Evolutionary conservation across 2,113 vertebrate species (phyloP), one percentile per base, ranked within the genome.

Genomic region (Thinocorus orbignyianus): DNA sequence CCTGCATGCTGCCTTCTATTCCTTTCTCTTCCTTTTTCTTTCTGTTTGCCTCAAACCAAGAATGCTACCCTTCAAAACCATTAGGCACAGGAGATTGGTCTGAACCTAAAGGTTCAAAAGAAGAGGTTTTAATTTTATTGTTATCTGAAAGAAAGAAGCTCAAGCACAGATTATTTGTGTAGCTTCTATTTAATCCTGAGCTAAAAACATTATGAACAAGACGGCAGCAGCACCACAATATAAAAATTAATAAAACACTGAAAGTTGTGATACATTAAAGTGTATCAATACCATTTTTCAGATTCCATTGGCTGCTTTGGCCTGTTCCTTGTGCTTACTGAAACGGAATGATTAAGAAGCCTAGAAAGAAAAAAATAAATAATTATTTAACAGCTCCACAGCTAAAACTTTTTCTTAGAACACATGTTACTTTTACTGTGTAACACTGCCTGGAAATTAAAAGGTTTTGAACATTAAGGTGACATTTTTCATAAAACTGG

Each of bases 331-430:
- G 97, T 98, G 96, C 98, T 97, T 90, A 98, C 97, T 90, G 98
- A 98, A 90, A 98, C 94, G 3, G 98, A 99, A 94, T 99, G 99
- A 97, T 99, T 99, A 44, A 99, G 97, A 92, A 99, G 99, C 91
- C 99, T 99, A 96, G 49, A 96, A 96, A 35, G n/a, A 79, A 97
- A 97, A 91, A 69, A 8, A 12, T 1, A 86, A 1, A 11, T 33
- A 76, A 57, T 83, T 23, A 60, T 86, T 44, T 44, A 55, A 42
- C 19, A 58, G 60, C 39, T 77, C 44, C 71, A 31, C 39, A 39
- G 42, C 52, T 48, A 58, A 37, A 41, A 26, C 61, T 66, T 72
- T 89, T 42, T 92, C 42, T 58, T 49, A 78, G 64, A 93, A 81
- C 49, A 57, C 60, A 83, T 7, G 62, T 48, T 35, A 93, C 72